Base-by-base conservation (phyloP, 1,140 invertebrate genomes). In the Phenacoccus solenopsis region DNA sequence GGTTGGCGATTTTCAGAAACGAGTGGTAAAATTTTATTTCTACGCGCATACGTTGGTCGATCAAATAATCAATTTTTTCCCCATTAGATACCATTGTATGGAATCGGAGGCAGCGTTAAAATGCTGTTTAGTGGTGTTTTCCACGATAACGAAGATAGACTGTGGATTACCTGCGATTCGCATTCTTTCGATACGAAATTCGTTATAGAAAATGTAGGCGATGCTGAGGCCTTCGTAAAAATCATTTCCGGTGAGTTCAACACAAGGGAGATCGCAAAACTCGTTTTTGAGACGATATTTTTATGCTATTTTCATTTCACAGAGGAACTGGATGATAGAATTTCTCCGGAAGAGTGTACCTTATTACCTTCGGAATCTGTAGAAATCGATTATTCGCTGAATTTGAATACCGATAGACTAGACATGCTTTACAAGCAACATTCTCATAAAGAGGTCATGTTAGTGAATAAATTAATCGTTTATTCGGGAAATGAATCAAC, bases 31-130 rank as follows among this genome's bases (percentile, higher is more conserved):
- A 24, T 59, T 5, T 59, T 9, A 22, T n/a, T 20, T 7, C 56
- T 9, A 16, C 9, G 13, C 25, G 13, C 25, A 10, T 10, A 64
- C 16, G 22, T 59, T 64, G 10, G 22, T 25, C 4, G 4, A 64
- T 64, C 16, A 22, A 20, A 27, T 22, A 64, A 64, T 24, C 9
- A 5, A 25, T 64, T 9, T 64, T 64, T 64, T 64, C 25, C n/a
- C n/a, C n/a, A n/a, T n/a, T 64, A 64, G 59, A 64, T 64, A 25
- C 59, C 59, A 3, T 64, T 64, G 20, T 64, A 16, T 25, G 59
- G 59, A 3, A 24, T 64, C 25, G 59, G 59, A 25, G 59, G 59
- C 25, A 25, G 22, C 9, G 25, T 27, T 10, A 64, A 64, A 25
- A 64, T 64, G 25, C 2, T 27, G 10, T 64, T 64, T 22, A 27